Percentiles rank a stretch among this genome's conserved stretches.
These are phyloP conservation scores for Pseudochromis fuscus DNA, from an alignment of 2,797 vertebrate species.

Conservation along the genomic window DNA sequence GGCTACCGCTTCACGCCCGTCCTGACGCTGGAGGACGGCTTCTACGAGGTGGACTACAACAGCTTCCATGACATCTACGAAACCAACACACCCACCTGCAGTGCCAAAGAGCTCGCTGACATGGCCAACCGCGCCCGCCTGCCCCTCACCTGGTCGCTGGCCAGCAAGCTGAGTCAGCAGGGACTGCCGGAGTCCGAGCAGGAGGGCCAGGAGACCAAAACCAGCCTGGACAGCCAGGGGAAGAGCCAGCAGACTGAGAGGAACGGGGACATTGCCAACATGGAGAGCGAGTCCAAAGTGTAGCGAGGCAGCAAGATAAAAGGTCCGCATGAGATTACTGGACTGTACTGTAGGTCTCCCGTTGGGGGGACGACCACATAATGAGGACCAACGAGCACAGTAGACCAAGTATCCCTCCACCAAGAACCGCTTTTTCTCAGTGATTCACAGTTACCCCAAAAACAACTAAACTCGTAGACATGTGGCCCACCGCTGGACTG, in stretches of 20 bases:
- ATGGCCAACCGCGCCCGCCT: conserved; percentile 87
- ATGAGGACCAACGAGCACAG: conserved; percentile 65
- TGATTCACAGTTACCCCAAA: conserved; percentile 53
- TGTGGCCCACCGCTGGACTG: conserved; percentile 62
- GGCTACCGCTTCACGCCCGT: conserved; percentile 97
- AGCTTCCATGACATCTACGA: conserved; percentile 98
- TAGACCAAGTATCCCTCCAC: conserved; percentile 71
- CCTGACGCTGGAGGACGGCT: conserved; percentile 96
- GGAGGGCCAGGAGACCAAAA: conserved; percentile 81
- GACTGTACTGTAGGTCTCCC: conserved; percentile 32
- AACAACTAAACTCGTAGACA: conserved; percentile 45
- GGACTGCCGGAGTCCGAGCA: conserved; percentile 88
- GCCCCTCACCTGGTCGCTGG: conserved; percentile 95
- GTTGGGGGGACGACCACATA: conserved; percentile 1
- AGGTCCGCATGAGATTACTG: conserved; percentile 33
- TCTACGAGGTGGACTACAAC: conserved; percentile 99
- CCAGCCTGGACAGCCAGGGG: conserved; percentile 80
- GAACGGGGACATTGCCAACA: conserved; percentile 94
- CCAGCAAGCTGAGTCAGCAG: conserved; percentile 95
- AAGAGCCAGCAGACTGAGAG: conserved; percentile 88
- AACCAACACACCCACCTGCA: conserved; percentile 95
- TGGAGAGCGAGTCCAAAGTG: conserved; percentile 97
- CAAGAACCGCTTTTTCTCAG: conserved; percentile 61
- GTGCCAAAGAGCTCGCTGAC: conserved; percentile 93
- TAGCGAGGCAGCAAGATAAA: conserved; percentile 72